Evolutionary conservation across 2,888 invertebrate species (phyloP).

Genomic region (Melikaiella ostensackeni): DNA sequence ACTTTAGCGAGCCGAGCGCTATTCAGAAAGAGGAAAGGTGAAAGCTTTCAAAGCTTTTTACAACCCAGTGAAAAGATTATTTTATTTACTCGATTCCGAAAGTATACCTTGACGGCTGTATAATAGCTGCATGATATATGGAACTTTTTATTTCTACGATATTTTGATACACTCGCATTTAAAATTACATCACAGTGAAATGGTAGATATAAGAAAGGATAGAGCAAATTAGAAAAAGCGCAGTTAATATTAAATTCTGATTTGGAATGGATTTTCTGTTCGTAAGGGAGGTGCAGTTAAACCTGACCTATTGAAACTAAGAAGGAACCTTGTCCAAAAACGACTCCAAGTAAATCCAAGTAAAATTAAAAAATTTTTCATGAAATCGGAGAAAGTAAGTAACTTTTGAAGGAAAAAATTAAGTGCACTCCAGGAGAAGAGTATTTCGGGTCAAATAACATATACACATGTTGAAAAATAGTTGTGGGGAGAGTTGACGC

Average conservation of each 20-base stretch:
- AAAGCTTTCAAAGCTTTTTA: constrained; percentile 26
- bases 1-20: constrained; percentile 30
- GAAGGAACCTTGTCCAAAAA: no score
- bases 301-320: no score
- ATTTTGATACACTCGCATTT: not conserved
- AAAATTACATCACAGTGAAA: not conserved
- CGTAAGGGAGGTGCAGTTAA: no score
- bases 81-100: constrained; percentile 16
- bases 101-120: not conserved
- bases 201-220: not conserved
- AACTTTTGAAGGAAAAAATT: no score
- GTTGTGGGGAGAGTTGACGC: not conserved
- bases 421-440: no score
- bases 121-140: constrained; percentile 4
- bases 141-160: not conserved
- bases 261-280: no score
- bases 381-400: no score
- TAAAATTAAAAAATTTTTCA: no score
- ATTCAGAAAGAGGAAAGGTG: constrained; percentile 32
- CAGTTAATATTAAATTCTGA: no score
- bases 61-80: constrained; percentile 35
- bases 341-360: no score
- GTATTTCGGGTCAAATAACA: no score
- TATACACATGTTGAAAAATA: not conserved
- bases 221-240: no score